These are phyloP conservation scores for Tympanuchus pallidicinctus DNA, from an alignment of 2,113 vertebrate genomes.

Conservation along the genomic window DNA sequence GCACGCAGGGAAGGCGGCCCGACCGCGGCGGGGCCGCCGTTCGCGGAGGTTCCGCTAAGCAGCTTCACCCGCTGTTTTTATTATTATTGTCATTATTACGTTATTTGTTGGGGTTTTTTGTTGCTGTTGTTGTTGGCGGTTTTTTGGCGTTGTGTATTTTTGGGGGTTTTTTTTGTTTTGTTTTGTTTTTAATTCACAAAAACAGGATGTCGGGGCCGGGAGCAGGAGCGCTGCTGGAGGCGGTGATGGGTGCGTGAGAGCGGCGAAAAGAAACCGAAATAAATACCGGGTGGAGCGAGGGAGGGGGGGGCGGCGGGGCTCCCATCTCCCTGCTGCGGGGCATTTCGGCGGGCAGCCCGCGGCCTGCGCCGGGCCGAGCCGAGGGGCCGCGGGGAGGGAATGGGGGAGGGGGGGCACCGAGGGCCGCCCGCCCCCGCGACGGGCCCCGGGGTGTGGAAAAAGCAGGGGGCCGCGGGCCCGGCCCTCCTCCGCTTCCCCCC, in stretches of 20 bases:
- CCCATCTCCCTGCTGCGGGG: not conserved
- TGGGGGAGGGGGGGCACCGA: not conserved
- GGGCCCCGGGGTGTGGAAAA: not conserved
- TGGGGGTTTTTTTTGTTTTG: too few relatives aligned
- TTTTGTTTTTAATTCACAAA: not conserved
- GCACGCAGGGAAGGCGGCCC: too few relatives aligned
- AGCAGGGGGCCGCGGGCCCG: not conserved
- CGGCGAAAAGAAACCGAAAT: conserved; percentile 63
- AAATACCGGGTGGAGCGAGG: not conserved
- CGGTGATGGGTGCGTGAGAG: conserved; percentile 19
- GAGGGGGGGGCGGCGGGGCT: not conserved
- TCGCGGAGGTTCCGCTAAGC: too few relatives aligned
- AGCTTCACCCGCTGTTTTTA: too few relatives aligned
- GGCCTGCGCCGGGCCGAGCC: not conserved
- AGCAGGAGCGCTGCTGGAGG: conserved; percentile 32
- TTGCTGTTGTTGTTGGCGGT: too few relatives aligned
- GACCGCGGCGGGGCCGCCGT: too few relatives aligned
- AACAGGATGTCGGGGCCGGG: conserved; percentile 63
- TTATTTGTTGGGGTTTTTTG: too few relatives aligned
- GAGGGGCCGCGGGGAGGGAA: not conserved
- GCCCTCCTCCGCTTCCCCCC: too few relatives aligned
- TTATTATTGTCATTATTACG: too few relatives aligned
- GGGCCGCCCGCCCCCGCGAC: not conserved
- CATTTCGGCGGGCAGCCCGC: not conserved
- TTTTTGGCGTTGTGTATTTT: too few relatives aligned